Base-by-base conservation (phyloP, 2,888 invertebrate species). In the Amphiduros pacificus region DNA sequence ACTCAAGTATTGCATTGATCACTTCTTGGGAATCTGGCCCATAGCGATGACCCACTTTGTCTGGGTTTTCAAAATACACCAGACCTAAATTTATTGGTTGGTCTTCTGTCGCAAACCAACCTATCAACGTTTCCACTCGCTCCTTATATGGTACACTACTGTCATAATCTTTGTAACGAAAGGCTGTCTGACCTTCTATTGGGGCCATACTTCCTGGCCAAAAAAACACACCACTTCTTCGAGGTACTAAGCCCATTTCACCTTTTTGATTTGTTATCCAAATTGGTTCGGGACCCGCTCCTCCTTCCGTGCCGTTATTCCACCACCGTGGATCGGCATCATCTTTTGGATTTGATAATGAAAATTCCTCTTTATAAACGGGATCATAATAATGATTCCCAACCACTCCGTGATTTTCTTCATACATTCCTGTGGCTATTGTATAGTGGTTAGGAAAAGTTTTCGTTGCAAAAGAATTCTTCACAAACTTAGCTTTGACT, bases 381-480 rank as follows among this genome's bases (percentile, higher is more conserved):
- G 84, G 83, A 75, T 89, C 88, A 73, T 85, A 89, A 71, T 87
- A 84, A 29, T 75, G 74, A 75, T 88, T 90, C 11, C 86, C 89
- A 2, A 89, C 78, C 32, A 91, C 87, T 0, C 90, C 90, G 79
- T 91, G 90, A 20, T 82, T 84, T 77, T 89, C 89, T 0, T 88
- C 85, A 74, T 87, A 89, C 20, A 77, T 54, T 26, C 81, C 81
- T 5, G 83, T 91, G 0, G 87, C 88, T 59, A 91, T 88, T 0
- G 89, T 86, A 73, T 88, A 88, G 80, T 91, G 91, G 82, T 91
- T 91, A 0, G 90, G 89, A 74, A 89, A 89, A 0, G 91, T 91
- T 81, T 89, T 89, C 0, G 90, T 90, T 2, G 76, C 67, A 61
- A 80, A 81, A 1, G 73, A 70, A 69, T 78, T 70, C 49, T 64